Evolutionary conservation across 2,113 vertebrate species (phyloP), one percentile per base, ranked within the genome.

Genomic region (Nipponia nippon): DNA sequence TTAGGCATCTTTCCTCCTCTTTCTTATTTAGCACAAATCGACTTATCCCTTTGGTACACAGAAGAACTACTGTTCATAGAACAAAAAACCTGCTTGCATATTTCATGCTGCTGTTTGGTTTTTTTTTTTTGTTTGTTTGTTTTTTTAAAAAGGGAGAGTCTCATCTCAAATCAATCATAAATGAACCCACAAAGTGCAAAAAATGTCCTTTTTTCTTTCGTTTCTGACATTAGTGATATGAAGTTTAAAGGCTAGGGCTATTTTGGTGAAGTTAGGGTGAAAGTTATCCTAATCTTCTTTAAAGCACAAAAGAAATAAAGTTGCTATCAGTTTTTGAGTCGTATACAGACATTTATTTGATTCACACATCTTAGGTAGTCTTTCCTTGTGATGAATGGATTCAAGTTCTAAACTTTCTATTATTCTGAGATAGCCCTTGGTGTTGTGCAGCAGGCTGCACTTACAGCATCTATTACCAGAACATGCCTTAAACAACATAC

Each of bases 401-500:
- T 92, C 76, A 66, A n/a, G 58, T 61, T 79, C 88, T 94, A 72
- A 83, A 90, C 65, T 82, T 94, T 70, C 91, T 46, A 90, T 97
- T 96, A 94, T 72, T 59, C 71, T 73, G 78, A 92, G 84, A 87
- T 61, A 66, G 94, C 83, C 72, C 72, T 87, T 63, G 58, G 82
- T 95, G 47, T 29, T 79, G 49, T 95, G 47, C 82, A 93, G 89
- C 62, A 90, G 63, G 82, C 82, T 86, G 62, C 58, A 63, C 63
- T 91, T 80, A 80, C 10, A 91, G 83, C 76, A 91, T 69, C 91
- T 63, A 93, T 97, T 95, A 95, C 82, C 89, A 76, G 56, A 59
- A 59, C 32, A 69, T 70, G 83, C 89, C 89, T 94, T 95, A 72
- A 96, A 96, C 81, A 93, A 94, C 94, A 84, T 25, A 46, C 66